phyloP scores from a whole-genome alignment of 2,113 vertebrate species.

The Okapia johnstoni region DNA sequence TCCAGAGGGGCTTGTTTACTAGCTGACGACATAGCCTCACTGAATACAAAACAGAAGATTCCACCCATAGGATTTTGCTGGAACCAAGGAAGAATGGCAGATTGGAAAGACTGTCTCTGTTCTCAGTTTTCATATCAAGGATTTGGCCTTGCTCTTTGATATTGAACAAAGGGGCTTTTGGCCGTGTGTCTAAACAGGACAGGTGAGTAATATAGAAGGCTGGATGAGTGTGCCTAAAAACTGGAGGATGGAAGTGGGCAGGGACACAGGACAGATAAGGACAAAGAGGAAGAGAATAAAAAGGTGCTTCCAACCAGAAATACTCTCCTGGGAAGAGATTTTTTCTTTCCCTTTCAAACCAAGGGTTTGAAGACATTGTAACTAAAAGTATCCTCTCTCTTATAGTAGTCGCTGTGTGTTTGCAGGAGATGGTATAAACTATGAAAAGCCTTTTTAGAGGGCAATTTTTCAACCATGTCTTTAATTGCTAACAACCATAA shows the following conservation, averaged over 20 bases:
- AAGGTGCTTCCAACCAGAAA: neutral
- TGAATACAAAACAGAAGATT: slow-evolving; percentile 21
- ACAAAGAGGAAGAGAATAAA: neutral
- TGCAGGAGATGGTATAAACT: neutral
- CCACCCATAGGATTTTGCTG: neutral
- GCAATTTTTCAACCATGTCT: neutral
- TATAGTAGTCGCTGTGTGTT: neutral
- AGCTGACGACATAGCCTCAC: neutral
- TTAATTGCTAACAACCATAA: neutral
- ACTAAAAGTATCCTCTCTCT: neutral
- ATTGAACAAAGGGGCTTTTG: neutral
- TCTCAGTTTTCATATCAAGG: neutral
- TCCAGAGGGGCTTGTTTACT: slow-evolving; percentile 28
- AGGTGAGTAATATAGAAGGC: neutral
- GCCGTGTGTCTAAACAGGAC: neutral
- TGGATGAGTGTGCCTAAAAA: neutral
- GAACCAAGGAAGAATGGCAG: neutral
- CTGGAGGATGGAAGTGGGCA: accelerated
- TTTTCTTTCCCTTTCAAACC: neutral
- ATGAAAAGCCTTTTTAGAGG: neutral
- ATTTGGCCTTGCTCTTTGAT: neutral
- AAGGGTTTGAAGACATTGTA: neutral
- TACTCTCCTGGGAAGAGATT: neutral
- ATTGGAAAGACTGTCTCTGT: neutral
- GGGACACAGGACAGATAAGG: neutral